Evolutionary conservation across 2,888 invertebrate species (phyloP).

Genomic region (Dasysyrphus albostriatus): DNA sequence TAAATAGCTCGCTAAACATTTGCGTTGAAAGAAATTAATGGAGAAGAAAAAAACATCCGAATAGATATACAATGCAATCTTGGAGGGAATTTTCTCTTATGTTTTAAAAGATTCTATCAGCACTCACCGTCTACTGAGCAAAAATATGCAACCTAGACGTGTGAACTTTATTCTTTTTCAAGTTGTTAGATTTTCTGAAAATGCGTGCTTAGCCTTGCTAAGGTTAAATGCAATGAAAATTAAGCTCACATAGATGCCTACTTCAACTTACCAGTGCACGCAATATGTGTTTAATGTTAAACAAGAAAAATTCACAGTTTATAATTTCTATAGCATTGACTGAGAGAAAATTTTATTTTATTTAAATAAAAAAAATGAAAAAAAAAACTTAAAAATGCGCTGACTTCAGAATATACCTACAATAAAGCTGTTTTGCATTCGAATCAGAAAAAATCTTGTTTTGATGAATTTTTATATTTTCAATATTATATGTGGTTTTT

Average conservation of each 20-base stretch:
- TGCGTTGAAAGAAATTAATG: no score
- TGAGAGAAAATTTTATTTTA: slow-evolving; percentile 35
- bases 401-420: background rate
- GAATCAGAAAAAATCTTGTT: background rate
- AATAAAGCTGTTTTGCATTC: background rate
- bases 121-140: background rate
- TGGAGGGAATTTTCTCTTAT: no score
- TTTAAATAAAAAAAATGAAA: slow-evolving; percentile 39
- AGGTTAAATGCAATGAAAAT: slow-evolving; percentile 37
- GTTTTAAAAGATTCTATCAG: no score
- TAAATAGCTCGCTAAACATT: no score
- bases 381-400: background rate
- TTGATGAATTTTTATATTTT: background rate
- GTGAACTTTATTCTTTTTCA: slow-evolving; percentile 19
- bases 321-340: slow-evolving; percentile 24
- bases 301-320: background rate
- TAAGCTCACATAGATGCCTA: slow-evolving; percentile 50
- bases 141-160: background rate
- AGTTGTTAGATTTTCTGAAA: slow-evolving; percentile 23
- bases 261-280: slow-evolving; percentile 40
- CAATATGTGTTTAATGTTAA: slow-evolving; percentile 16
- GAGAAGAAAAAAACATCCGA: no score
- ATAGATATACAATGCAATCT: no score
- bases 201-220: slow-evolving; percentile 48
- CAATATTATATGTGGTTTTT: background rate